Conservation (phyloP, 2,888 invertebrate species). For the Troides helena region DNA sequence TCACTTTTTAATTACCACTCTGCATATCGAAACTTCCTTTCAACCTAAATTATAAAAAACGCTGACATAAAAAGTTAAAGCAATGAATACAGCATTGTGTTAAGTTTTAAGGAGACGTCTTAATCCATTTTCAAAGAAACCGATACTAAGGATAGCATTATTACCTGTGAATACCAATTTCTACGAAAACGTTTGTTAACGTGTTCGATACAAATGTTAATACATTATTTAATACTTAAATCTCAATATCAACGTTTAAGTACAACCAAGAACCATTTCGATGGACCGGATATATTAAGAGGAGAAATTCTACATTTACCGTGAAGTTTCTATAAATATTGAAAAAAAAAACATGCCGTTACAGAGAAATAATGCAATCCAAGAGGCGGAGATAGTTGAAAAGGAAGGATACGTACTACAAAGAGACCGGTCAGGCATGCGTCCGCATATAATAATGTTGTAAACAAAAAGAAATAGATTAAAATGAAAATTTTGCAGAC, state of each 20-base stretch:
- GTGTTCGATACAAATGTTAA: neutral
- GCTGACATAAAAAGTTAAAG: neutral
- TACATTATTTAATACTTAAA: conserved; percentile 12
- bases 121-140: conserved; percentile 26
- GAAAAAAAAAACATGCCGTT: conserved; percentile 18
- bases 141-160: conserved; percentile 11
- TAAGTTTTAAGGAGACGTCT: conserved; percentile 22
- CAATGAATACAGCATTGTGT: neutral
- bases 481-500: conserved; percentile 48
- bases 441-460: conserved; percentile 7
- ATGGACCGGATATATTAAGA: conserved; percentile 16
- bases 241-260: neutral
- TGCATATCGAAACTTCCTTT: neutral
- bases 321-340: neutral
- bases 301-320: conserved; percentile 6
- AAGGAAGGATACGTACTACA: conserved; percentile 17
- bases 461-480: conserved; percentile 53
- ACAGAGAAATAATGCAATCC: conserved; percentile 32
- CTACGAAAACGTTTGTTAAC: conserved; percentile 17
- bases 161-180: conserved; percentile 11
- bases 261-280: conserved; percentile 1
- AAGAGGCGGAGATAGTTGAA: conserved; percentile 9
- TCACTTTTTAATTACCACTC: no score
- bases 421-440: conserved; percentile 10
- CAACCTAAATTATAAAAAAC: neutral